Base-by-base conservation (phyloP, 2,113 vertebrate genomes). In the Pelecanoides urinatrix region DNA sequence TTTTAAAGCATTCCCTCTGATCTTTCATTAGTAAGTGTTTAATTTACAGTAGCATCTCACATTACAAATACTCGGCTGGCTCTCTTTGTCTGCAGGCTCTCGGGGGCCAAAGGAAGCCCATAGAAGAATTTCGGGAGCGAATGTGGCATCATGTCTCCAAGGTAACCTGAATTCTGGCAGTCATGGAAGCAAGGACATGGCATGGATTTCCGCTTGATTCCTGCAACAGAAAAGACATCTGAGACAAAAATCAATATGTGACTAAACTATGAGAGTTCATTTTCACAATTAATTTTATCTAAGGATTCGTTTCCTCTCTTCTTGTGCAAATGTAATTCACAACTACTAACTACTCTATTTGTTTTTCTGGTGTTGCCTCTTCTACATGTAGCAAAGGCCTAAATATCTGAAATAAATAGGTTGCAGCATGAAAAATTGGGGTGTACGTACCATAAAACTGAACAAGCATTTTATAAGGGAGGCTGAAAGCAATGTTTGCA, bases 11-110 rank as follows among this genome's bases (percentile, higher is more conserved):
- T 94, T 94, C 58, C 63, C 89, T 81, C 96, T 96, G 65, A 90
- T 97, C 91, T 94, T 96, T 79, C 96, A 91, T 94, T 96, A 96
- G 49, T 38, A 86, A 97, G 56, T 1, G 0, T 90, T 96, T 97
- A 92, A 95, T 96, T 84, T 96, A 77, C 83, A 36, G 87, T 92
- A 96, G 91, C 66, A 73, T 8, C 95, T 49, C 74, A 2, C 77
- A 87, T 97, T 97, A 95, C 95, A 98, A 97, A 86, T 86, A 84
- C 38, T 95, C 86, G 91, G 19, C 86, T 93, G 70, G 11, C 78
- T 91, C 15, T 61, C 82, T 97, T 94, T 96, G 17, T n/a, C 65
- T 94, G 53, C 10, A 2, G 80, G 16, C 71, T 97, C 83, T 56
- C 6, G 4, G 55, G 80, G 75, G 76, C 95, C 82, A 68, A 75